A percentile compares a stretch with the other conserved stretches of the same genome.
These are phyloP conservation scores for Caretta caretta DNA, from an alignment of 2,113 vertebrate genomes.

Conservation along the genomic window DNA sequence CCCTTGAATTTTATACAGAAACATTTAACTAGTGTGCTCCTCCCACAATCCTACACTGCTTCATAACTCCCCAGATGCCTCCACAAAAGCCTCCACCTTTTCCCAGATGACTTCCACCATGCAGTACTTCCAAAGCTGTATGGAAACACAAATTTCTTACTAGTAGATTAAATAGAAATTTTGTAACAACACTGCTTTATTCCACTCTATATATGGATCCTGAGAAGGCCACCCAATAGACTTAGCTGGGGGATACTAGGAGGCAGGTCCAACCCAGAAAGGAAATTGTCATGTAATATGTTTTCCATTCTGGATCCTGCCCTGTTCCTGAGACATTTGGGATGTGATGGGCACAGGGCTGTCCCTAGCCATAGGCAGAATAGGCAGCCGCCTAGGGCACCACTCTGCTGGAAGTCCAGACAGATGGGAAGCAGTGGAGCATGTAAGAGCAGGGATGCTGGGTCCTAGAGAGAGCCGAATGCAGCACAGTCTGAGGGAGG, in stretches of 20 bases:
- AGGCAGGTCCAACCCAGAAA: neutral
- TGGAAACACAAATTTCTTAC: neutral
- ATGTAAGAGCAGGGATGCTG: too few species aligned
- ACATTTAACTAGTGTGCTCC: neutral
- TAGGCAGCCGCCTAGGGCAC: too few species aligned
- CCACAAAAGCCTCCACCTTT: neutral
- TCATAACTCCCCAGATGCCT: rapidly evolving
- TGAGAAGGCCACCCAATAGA: neutral
- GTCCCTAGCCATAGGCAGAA: too few species aligned
- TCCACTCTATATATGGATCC: neutral
- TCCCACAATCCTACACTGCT: neutral
- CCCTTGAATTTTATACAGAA: neutral
- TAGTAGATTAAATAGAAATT: neutral
- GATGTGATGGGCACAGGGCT: neutral
- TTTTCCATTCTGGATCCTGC: neutral
- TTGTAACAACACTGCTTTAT: neutral
- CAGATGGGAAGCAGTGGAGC: too few species aligned
- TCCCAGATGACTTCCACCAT: neutral
- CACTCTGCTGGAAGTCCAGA: too few species aligned
- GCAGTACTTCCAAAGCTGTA: neutral
- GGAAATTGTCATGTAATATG: neutral
- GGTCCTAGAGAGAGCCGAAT: too few species aligned
- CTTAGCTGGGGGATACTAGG: neutral
- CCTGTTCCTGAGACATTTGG: neutral
- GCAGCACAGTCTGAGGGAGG: too few species aligned